Conservation (phyloP, 2,888 invertebrate species). For the Geophilus truncorum region DNA sequence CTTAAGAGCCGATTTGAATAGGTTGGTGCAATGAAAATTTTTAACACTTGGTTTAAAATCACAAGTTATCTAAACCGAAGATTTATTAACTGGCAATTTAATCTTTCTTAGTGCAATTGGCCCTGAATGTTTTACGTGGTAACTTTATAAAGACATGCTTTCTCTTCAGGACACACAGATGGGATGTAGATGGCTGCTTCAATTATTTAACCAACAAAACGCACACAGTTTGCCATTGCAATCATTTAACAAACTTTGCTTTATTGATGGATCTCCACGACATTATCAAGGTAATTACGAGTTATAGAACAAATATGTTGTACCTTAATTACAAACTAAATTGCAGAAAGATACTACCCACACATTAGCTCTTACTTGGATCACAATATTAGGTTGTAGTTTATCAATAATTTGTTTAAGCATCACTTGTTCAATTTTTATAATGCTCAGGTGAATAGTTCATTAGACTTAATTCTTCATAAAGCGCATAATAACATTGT, state of each 20-base stretch:
- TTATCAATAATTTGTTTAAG: background rate
- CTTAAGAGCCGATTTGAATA: no score
- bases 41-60: no score
- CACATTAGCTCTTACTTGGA: background rate
- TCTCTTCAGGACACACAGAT: background rate
- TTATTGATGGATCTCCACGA: slow-evolving; percentile 34
- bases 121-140: no score
- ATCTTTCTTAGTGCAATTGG: no score
- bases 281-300: background rate
- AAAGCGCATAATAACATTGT: background rate
- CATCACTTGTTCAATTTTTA: background rate
- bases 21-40: no score
- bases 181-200: background rate
- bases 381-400: background rate
- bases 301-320: no score
- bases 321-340: no score
- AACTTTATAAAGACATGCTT: background rate
- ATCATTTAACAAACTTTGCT: slow-evolving; percentile 36
- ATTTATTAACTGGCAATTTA: no score
- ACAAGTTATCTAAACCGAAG: no score
- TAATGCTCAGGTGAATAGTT: background rate
- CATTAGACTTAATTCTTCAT: background rate
- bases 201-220: background rate
- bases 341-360: background rate
- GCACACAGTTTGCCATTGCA: slow-evolving; percentile 31